phyloP scores from a whole-genome alignment of 2,113 vertebrate species.

The Barbus barbus region DNA sequence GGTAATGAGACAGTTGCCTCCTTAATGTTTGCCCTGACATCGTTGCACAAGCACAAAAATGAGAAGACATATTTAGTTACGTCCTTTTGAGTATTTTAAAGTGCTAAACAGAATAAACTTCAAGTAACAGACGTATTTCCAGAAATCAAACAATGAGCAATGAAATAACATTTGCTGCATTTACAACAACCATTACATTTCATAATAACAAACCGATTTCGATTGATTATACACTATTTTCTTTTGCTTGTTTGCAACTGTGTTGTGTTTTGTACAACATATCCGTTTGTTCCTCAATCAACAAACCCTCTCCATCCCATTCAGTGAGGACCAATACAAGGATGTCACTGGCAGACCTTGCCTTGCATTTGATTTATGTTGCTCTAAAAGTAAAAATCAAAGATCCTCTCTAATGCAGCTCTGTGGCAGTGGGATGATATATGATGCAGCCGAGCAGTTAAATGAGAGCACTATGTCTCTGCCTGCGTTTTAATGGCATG shows the following conservation, averaged over 20 bases:
- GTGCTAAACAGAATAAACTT: background rate
- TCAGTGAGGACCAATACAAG: slow-evolving; percentile 26
- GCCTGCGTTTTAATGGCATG: slow-evolving; percentile 40
- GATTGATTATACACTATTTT: background rate
- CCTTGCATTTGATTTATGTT: slow-evolving; percentile 44
- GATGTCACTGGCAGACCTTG: slow-evolving; percentile 29
- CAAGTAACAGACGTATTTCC: background rate
- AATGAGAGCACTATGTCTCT: slow-evolving; percentile 48
- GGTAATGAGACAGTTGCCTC: slow-evolving; percentile 31
- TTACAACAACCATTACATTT: background rate
- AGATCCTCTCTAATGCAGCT: slow-evolving; percentile 42
- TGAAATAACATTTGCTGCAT: background rate
- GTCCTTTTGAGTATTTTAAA: background rate
- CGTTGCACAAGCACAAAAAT: background rate
- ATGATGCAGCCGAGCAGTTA: slow-evolving; percentile 39
- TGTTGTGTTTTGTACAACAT: slow-evolving; percentile 4
- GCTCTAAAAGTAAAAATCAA: slow-evolving; percentile 50
- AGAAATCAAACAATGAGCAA: background rate
- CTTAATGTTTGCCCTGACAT: slow-evolving; percentile 25
- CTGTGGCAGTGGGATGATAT: slow-evolving; percentile 42
- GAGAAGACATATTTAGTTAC: background rate
- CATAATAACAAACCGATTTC: background rate
- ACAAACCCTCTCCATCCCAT: background rate
- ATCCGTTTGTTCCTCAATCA: slow-evolving; percentile 3
- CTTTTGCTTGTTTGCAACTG: background rate